Base-by-base conservation (phyloP, 1,140 invertebrate species). In the Bursaphelenchus mucronatus region DNA sequence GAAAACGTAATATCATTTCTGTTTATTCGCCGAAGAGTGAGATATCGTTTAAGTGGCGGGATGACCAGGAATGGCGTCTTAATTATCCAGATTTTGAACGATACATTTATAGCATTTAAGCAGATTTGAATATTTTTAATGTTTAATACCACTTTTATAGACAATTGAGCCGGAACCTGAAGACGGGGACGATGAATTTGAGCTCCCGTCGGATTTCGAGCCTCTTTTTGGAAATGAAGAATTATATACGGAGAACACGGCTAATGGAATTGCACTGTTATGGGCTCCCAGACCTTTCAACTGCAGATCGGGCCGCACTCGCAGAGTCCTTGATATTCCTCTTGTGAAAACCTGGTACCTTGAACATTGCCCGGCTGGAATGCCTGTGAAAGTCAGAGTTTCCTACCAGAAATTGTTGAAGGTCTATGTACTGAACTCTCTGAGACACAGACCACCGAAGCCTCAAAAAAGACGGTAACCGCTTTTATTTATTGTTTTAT, bases 221-320 rank as follows among this genome's bases (percentile, higher is more conserved):
- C 91, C 94, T 19, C 92, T 98, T 75, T 83, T 99, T 55, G 89
- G 90, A 82, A 93, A 97, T n/a, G 53, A 63, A 65, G 61, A 63
- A 17, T 45, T 64, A 41, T 98, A 97, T 77, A 94, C 92, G 0
- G 94, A 98, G 80, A 96, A 98, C 79, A 99, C 96, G 13, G 94
- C 95, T 0, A 97, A 98, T 86, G 96, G 96, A 8, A 97, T 99
- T 79, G 89, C 94, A 9, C 83, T 99, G n/a, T 80, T 99, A 5
- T 99, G 94, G 94, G 94, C 95, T 30, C 94, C 95, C 0, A 86
- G 95, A 64, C 96, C 96, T 4, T 99, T 97, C 78, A 96, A 95
- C 82, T 88, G 95, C 76, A 87, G 95, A 73, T 98, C 95, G 61
- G 90, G 89, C 9, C 74, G 85, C 30, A 86, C 84, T 39, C 78